phyloP scores from a whole-genome alignment of 2,113 vertebrate species.

The Vireo altiloquus region DNA sequence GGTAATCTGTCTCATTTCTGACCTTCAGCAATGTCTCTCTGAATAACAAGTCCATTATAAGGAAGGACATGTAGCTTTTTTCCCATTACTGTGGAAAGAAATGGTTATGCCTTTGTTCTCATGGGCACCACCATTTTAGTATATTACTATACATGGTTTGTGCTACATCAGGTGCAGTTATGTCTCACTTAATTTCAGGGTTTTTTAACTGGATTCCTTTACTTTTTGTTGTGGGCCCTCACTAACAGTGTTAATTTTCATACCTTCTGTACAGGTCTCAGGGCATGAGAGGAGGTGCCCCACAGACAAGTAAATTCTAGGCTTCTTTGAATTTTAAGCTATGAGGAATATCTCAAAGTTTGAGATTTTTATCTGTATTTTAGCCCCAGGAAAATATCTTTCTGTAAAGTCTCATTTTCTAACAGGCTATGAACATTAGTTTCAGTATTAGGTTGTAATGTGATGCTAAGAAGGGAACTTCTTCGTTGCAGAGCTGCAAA shows the following conservation, averaged over 20 bases:
- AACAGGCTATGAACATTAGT: not conserved
- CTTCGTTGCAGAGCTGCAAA: not conserved
- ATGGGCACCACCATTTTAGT: not conserved
- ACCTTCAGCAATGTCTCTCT: not conserved
- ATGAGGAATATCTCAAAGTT: not conserved
- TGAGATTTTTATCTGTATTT: not conserved
- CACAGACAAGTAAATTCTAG: not conserved
- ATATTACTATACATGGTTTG: not conserved
- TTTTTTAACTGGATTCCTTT: not conserved
- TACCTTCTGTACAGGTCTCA: not conserved
- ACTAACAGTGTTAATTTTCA: not conserved
- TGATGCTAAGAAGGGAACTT: not conserved
- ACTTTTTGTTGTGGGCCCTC: not conserved
- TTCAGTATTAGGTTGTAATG: not conserved
- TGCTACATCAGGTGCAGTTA: not conserved
- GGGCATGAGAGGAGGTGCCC: not conserved
- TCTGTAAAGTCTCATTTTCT: not conserved
- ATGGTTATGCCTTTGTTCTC: not conserved
- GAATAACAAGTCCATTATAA: not conserved
- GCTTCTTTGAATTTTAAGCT: not conserved
- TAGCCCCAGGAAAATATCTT: not conserved
- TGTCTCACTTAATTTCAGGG: not conserved
- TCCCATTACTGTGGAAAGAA: not conserved
- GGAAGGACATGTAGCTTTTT: not conserved
- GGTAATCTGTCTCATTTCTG: not conserved